Evolutionary conservation across 2,888 invertebrate species (phyloP), one percentile per base, ranked within the genome.

Genomic region (Sinohyriopsis cumingii): DNA sequence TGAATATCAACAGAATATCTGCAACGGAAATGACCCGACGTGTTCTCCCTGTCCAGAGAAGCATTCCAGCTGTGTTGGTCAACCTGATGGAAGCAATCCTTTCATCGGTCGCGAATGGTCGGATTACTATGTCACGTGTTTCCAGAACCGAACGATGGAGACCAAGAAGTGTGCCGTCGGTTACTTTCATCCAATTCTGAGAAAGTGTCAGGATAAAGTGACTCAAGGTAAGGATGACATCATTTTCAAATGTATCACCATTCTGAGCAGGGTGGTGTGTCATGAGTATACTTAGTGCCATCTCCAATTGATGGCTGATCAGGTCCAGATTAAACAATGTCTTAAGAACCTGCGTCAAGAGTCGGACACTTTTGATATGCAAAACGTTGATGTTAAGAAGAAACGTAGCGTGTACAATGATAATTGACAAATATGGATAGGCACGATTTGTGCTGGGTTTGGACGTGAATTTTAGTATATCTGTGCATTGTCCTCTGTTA

Each of bases 1-100:
- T 74, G 71, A 80, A 24, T 80, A 80, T 65, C 70, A 75, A 22
- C 75, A 77, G 55, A 78, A 80, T 59, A 61, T 76, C 4, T 80
- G 80, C 57, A 56, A 72, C 5, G 62, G 63, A 4, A 59, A 68
- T 6, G 69, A 62, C 19, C 56, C 65, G 7, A 68, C 66, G 4
- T 82, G 82, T 71, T 67, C 61, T 12, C 67, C 73, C 18, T 82
- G 82, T 61, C 69, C 71, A 12, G 57, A 70, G 18, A 65, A 79
- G 20, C 62, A 79, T 45, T 78, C 80, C 6, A 75, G 75, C 60
- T 81, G 81, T 79, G 67, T 76, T 3, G 72, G 77, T 1, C 45
- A 68, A 20, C 18, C 67, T 12, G 76, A 81, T 59, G 81, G 81
- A 20, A 55, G 69, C 15, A 69, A 80, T 15, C 66, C 73, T 0